Evolutionary conservation across 1,140 invertebrate genomes (phyloP).

Genomic region (Neodiprion pinetum): DNA sequence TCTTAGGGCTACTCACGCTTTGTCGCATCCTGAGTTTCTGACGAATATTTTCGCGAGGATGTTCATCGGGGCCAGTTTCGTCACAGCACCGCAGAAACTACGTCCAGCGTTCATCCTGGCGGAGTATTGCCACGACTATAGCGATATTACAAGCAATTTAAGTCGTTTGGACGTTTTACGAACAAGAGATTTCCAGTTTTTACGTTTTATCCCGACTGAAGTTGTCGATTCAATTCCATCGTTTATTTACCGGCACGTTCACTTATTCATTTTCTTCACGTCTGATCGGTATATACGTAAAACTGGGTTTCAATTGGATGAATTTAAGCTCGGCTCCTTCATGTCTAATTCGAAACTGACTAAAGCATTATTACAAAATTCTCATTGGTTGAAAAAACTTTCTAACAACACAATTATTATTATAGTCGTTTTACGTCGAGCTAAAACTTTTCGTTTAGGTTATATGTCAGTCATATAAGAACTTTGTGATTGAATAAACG

Average conservation of each 20-base stretch:
- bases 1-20: neutral
- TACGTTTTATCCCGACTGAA: no score
- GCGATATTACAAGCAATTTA: no score
- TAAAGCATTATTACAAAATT: neutral
- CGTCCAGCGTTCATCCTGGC: neutral
- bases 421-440: neutral
- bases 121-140: no score
- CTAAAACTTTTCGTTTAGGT: neutral
- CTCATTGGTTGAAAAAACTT: neutral
- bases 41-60: neutral
- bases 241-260: neutral
- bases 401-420: neutral
- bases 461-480: neutral
- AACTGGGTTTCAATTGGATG: neutral
- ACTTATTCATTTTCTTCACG: neutral
- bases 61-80: neutral
- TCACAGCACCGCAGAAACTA: neutral
- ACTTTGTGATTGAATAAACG: neutral
- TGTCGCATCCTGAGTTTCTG: neutral
- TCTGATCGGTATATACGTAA: no score
- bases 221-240: no score
- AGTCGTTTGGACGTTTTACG: no score
- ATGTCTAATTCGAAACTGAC: neutral
- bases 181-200: no score
- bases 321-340: neutral